Conservation (phyloP, 2,888 invertebrate genomes). For the Aleiodes testaceus region DNA sequence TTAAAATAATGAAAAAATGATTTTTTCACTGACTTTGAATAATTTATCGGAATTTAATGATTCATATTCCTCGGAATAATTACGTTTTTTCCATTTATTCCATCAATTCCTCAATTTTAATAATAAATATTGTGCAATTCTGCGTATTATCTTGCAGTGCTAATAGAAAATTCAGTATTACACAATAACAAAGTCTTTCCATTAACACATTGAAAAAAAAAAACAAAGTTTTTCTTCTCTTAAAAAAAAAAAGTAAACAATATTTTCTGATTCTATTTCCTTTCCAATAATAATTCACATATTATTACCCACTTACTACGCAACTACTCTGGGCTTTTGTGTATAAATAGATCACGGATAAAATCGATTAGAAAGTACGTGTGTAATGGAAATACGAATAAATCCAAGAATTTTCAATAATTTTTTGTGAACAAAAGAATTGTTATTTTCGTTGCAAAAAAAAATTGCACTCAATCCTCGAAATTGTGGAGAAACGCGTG, state of each 20-base stretch:
- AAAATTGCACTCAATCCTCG: neutral
- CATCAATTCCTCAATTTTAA: neutral
- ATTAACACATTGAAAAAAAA: neutral
- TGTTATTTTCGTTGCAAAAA: neutral
- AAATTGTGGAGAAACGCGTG: neutral
- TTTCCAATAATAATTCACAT: conserved; percentile 30
- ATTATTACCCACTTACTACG: conserved; percentile 12
- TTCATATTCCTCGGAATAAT: no score
- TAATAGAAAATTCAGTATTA: neutral
- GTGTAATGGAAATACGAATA: neutral
- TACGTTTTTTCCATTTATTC: neutral
- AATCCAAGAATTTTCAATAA: conserved; percentile 14
- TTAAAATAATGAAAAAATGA: no score
- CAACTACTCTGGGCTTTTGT: conserved; percentile 4
- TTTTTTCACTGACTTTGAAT: no score
- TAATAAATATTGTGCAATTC: no score
- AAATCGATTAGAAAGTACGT: conserved; percentile 41
- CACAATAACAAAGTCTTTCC: conserved; percentile 3
- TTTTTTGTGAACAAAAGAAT: neutral
- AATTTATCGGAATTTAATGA: no score
- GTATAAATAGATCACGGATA: conserved; percentile 44
- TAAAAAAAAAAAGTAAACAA: no score
- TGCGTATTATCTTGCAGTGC: no score
- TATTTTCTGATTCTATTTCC: conserved; percentile 10
- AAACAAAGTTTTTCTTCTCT: no score